These are phyloP conservation scores for Andricus quercusramuli DNA, from an alignment of 2,888 invertebrate species.

Conservation along the genomic window DNA sequence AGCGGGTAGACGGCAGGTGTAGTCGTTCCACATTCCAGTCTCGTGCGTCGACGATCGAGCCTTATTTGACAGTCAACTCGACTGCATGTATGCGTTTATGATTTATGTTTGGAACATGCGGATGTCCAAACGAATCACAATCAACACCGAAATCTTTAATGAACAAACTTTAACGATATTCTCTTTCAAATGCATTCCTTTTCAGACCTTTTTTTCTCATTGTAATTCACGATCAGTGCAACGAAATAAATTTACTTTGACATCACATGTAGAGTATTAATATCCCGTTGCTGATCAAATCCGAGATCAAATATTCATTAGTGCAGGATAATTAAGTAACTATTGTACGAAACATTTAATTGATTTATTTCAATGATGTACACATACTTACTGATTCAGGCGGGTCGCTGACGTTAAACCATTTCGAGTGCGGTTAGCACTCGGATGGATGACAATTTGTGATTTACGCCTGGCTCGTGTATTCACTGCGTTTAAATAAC, in stretches of 20 bases:
- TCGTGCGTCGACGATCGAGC: constrained; percentile 42
- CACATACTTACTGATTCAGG: no score
- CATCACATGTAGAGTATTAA: background rate
- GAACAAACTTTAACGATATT: constrained; percentile 31
- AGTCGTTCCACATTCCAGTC: constrained; percentile 39
- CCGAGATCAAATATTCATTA: background rate
- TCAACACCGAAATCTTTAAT: constrained; percentile 33
- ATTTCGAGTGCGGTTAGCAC: no score
- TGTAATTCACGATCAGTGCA: background rate
- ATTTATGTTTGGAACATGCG: constrained; percentile 39
- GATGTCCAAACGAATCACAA: constrained; percentile 38
- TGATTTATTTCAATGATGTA: background rate
- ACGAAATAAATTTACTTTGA: constrained; percentile 2
- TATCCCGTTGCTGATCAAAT: background rate
- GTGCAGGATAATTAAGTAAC: background rate
- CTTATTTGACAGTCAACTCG: constrained; percentile 38
- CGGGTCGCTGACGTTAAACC: no score
- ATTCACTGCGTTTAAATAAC: no score
- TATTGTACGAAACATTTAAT: background rate
- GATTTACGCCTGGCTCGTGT: no score
- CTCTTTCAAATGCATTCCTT: background rate
- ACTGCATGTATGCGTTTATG: constrained; percentile 10
- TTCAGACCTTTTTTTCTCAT: background rate
- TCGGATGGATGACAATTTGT: no score
- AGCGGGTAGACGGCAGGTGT: constrained; percentile 42